These are phyloP conservation scores for Chrysogorgia sp. DNA, from an alignment of 92 coral and sea anemone species.

Conservation along the genomic window DNA sequence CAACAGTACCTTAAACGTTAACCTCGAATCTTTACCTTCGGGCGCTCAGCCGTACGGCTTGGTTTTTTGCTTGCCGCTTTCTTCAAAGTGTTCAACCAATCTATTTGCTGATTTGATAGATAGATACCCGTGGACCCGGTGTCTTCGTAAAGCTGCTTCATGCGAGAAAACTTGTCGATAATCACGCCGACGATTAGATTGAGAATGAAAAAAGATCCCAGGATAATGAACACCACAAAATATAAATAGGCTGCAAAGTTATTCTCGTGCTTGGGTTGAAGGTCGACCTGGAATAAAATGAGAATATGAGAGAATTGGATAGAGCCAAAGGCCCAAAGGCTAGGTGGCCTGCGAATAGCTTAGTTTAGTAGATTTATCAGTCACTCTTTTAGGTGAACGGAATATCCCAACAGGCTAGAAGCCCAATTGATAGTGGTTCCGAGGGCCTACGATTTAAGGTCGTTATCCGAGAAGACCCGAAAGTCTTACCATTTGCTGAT, in stretches of 20 bases:
- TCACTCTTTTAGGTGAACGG: too few species aligned
- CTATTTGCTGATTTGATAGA: slow-evolving; percentile 78
- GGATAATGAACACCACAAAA: slow-evolving; percentile 86
- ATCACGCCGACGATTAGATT: slow-evolving; percentile 95
- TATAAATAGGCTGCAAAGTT: slow-evolving; percentile 81
- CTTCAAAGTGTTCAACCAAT: slow-evolving; percentile 91
- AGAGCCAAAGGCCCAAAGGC: neutral
- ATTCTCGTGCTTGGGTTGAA: slow-evolving; percentile 80
- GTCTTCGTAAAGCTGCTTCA: slow-evolving; percentile 92
- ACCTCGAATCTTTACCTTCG: slow-evolving; percentile 60
- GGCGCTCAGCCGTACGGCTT: slow-evolving; percentile 73
- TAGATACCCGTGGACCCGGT: slow-evolving; percentile 81
- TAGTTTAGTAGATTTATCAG: too few species aligned
- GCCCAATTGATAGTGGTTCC: too few species aligned
- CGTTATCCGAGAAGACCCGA: too few species aligned
- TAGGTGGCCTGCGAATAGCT: neutral
- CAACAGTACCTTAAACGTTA: slow-evolving; percentile 3
- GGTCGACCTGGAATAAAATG: slow-evolving; percentile 64
- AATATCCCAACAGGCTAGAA: too few species aligned
- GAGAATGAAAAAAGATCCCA: slow-evolving; percentile 91
- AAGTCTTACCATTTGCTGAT: too few species aligned
- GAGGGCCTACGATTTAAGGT: too few species aligned
- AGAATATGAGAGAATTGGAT: too few species aligned
- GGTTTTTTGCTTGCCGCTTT: slow-evolving; percentile 92
- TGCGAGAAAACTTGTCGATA: slow-evolving; percentile 91